Base-by-base conservation (phyloP, 2,113 vertebrate genomes). In the Tychaedon coryphoeus region DNA sequence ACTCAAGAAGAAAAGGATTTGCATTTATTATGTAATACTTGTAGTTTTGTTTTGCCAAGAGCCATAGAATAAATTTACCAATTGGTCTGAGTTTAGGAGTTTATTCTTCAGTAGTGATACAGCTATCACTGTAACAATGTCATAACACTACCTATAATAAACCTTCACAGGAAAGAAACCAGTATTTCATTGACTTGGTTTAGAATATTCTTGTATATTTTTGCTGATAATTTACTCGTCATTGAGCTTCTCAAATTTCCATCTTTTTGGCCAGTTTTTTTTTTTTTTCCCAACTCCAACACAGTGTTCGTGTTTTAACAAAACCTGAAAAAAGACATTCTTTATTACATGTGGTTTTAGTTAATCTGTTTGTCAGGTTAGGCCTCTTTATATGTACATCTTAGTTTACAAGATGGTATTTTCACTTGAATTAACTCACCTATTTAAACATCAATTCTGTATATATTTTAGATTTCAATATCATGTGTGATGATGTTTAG, bases 61-160 rank as follows among this genome's bases (percentile, higher is more conserved):
- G 13, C 23, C 8, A 10, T 82, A 47, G 86, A 72, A 75, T 31
- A 62, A 88, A 51, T 65, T 54, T 9, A 13, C 5, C 57, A 54
- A 42, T 67, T 78, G 23, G 18, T 83, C 34, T 60, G 67, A 48
- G 29, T 86, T 86, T 78, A 58, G n/a, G 48, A 64, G 31, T 85
- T 66, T 14, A 38, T 73, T 19, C 22, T 42, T 65, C 24, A 42
- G 12, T 12, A 45, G 20, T 70, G 54, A 56, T 43, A 43, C 29
- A 77, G 15, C 26, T 69, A 26, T 70, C 15, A n/a, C 22, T 10
- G 3, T 56, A 87, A 60, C 16, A 40, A 13, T 28, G 24, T 62
- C 57, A 12, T 42, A 84, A 60, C 26, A 51, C 6, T 14, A 60
- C 3, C 31, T 0, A 0, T 26, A 29, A 61, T 17, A 70, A 70